These are phyloP conservation scores for Bradypus variegatus DNA, from an alignment of 2,797 vertebrate species.

Conservation along the genomic window DNA sequence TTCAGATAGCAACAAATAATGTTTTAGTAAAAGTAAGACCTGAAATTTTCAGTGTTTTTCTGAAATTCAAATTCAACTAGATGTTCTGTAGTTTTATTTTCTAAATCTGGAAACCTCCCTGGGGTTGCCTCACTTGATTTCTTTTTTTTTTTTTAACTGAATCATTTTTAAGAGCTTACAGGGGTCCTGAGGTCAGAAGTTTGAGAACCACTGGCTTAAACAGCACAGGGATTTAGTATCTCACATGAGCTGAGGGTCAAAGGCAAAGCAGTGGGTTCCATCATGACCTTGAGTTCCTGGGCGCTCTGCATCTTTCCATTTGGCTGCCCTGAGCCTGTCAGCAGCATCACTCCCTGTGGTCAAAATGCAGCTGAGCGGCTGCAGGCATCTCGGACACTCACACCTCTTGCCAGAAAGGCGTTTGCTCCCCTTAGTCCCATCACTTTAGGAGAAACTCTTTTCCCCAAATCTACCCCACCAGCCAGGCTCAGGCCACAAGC, in stretches of 20 bases:
- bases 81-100: no score
- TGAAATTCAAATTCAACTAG: no score
- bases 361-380: no score
- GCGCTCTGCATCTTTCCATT: no score
- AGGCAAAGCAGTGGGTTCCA: not conserved
- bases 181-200: not conserved
- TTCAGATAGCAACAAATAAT: no score
- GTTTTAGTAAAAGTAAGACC: no score
- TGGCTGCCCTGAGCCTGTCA: not conserved
- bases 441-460: not conserved
- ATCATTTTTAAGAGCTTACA: not conserved
- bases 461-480: not conserved
- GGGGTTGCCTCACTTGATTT: no score
- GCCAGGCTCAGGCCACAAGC: not conserved
- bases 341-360: not conserved
- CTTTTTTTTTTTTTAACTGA: no score
- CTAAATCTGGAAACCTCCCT: no score
- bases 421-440: not conserved
- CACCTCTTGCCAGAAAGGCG: not conserved
- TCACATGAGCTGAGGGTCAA: not conserved
- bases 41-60: no score
- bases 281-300: not conserved
- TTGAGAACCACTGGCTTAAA: not conserved
- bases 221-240: not conserved
- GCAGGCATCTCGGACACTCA: not conserved